These are phyloP conservation scores for Spheniscus mendiculus DNA, from an alignment of 2,113 vertebrate genomes.

Conservation along the genomic window DNA sequence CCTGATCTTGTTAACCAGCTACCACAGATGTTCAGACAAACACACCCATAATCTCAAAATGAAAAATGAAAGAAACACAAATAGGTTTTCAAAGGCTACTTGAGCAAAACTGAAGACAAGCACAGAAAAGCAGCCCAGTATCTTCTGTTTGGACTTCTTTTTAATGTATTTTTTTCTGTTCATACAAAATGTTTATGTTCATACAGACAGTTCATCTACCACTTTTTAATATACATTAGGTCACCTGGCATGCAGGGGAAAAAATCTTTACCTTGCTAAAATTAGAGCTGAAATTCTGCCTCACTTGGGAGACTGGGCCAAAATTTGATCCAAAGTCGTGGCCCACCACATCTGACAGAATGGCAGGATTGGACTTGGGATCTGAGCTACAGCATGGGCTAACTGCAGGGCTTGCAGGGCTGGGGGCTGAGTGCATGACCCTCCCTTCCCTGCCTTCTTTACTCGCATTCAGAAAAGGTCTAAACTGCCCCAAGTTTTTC, in stretches of 20 bases:
- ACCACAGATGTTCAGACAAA: not conserved
- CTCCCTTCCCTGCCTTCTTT: not conserved
- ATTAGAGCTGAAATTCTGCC: not conserved
- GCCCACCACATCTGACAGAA: not conserved
- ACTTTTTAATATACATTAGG: not conserved
- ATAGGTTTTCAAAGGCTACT: not conserved
- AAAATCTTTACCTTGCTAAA: not conserved
- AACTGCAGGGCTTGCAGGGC: not conserved
- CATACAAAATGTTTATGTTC: not conserved
- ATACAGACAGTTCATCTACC: not conserved
- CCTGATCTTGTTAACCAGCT: slow-evolving; percentile 18
- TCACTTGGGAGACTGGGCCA: not conserved
- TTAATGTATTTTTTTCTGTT: not conserved
- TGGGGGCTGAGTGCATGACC: not conserved
- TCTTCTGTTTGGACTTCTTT: not conserved
- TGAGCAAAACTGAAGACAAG: not conserved
- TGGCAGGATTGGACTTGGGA: not conserved
- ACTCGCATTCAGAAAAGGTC: not conserved
- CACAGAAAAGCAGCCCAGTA: not conserved
- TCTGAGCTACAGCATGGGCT: not conserved
- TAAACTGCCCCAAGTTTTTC: not conserved
- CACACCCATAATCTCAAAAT: not conserved
- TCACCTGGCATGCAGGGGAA: not conserved
- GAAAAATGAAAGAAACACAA: not conserved
- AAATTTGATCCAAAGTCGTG: not conserved